Base-by-base conservation (phyloP, 2,888 invertebrate species). In the Callyntrura sp. region DNA sequence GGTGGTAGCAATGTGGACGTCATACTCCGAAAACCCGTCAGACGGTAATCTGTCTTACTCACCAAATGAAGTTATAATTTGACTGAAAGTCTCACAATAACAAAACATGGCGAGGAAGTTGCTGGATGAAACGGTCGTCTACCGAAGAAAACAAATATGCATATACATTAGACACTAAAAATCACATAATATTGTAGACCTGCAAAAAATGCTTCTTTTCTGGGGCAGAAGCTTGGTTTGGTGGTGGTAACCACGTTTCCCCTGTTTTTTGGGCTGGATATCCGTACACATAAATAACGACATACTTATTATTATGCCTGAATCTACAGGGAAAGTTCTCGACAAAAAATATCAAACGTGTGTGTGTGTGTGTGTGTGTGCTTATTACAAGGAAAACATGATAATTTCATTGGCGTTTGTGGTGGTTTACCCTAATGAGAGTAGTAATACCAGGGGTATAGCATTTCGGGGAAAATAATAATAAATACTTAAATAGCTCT, bases 41-140 rank as follows among this genome's bases (percentile, higher is more conserved):
- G 48, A 70, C 62, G 78, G 88, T 88, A 88, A 88, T 88, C 88
- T 83, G 88, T 88, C 88, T 88, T 88, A 76, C 88, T 88, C 88
- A 88, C 62, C 82, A 88, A 88, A 88, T 88, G 88, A 88, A 88
- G 88, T 88, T 88, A 88, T 88, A 88, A 88, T 88, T 88, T 88
- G 83, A 83, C 87, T 88, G 51, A 70, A 88, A 81, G 87, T 81
- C 79, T 79, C 79, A 79, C 62, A 76, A 81, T 62, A 51, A 23
- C 70, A 60, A 28, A 17, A 17, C 35, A 35, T 35, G 35, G 35
- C 35, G 14, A 45, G 17, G 11, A 17, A 70, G 43, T 35, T 35
- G 17, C 55, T 55, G 55, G 35, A 35, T 35, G 35, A n/a, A n/a
- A n/a, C n/a, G n/a, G n/a, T n/a, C n/a, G n/a, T n/a, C n/a, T n/a